phyloP scores from a whole-genome alignment of 2,113 vertebrate species.

The Leptocoma aspasia region DNA sequence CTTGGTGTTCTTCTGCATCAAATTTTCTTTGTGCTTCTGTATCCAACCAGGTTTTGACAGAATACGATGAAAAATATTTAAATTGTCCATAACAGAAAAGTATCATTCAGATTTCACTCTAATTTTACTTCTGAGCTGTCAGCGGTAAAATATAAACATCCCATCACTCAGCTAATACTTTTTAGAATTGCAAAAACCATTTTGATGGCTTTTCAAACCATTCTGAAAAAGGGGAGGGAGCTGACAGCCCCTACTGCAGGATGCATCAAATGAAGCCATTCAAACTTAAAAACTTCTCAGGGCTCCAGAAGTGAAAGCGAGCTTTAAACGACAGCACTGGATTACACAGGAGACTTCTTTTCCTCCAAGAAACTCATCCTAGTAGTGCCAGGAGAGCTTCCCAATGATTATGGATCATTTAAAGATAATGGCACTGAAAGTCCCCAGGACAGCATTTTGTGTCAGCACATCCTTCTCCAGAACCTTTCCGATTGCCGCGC shows the following conservation, averaged over 20 bases:
- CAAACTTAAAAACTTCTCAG: background rate
- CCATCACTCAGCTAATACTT: background rate
- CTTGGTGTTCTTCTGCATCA: background rate
- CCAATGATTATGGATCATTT: constrained; percentile 25
- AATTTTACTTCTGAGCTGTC: background rate
- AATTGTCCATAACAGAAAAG: background rate
- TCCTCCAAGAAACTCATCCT: constrained; percentile 8
- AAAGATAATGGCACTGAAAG: constrained; percentile 11
- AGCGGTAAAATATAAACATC: background rate
- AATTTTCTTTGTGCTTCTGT: background rate
- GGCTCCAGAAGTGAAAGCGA: background rate
- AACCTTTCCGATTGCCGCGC: background rate
- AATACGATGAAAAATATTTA: background rate
- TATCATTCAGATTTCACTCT: background rate
- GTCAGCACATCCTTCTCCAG: constrained; percentile 3
- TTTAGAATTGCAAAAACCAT: background rate
- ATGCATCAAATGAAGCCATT: background rate
- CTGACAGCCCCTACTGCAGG: background rate
- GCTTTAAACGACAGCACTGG: background rate
- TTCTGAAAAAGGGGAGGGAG: background rate
- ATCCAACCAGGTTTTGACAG: background rate
- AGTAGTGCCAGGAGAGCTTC: background rate
- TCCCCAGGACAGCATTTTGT: background rate
- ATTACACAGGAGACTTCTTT: background rate
- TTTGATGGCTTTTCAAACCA: background rate